Percentiles rank a stretch among this genome's conserved stretches.
phyloP scores from a whole-genome alignment of 2,888 invertebrate species.

The Eilema griseolum region DNA sequence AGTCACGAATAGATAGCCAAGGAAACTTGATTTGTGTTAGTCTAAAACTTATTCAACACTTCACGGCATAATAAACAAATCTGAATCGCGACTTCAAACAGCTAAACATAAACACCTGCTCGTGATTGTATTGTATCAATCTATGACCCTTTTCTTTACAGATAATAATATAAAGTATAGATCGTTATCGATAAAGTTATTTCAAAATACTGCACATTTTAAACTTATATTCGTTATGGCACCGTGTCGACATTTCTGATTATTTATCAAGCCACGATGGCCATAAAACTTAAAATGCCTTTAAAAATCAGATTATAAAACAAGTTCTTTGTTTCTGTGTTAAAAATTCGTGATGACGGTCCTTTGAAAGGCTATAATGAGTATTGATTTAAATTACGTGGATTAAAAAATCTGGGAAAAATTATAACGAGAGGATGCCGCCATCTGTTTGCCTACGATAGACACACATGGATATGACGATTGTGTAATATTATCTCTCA shows the following conservation, averaged over 20 bases:
- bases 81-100: slow-evolving; percentile 46
- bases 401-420: slow-evolving; percentile 85
- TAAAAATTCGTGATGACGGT: slow-evolving; percentile 81
- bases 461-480: slow-evolving; percentile 62
- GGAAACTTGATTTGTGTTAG: slow-evolving; percentile 53
- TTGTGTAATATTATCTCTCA: not conserved
- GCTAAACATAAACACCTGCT: slow-evolving; percentile 48
- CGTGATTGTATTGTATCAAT: slow-evolving; percentile 51
- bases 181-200: slow-evolving; percentile 62
- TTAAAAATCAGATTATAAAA: slow-evolving; percentile 83
- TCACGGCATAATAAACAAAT: slow-evolving; percentile 50
- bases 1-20: slow-evolving; percentile 50
- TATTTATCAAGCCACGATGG: slow-evolving; percentile 75
- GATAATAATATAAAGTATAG: slow-evolving; percentile 51
- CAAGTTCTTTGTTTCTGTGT: slow-evolving; percentile 81
- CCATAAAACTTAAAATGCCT: slow-evolving; percentile 82
- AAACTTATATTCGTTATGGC: slow-evolving; percentile 64
- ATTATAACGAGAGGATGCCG: slow-evolving; percentile 82
- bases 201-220: slow-evolving; percentile 62
- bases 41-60: slow-evolving; percentile 52
- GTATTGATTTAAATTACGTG: slow-evolving; percentile 86
- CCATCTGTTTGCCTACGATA: slow-evolving; percentile 64
- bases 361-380: slow-evolving; percentile 85
- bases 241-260: slow-evolving; percentile 71
- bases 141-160: slow-evolving; percentile 50